Evolutionary conservation across 2,113 vertebrate species (phyloP).

Genomic region (Cryptotis parvus): DNA sequence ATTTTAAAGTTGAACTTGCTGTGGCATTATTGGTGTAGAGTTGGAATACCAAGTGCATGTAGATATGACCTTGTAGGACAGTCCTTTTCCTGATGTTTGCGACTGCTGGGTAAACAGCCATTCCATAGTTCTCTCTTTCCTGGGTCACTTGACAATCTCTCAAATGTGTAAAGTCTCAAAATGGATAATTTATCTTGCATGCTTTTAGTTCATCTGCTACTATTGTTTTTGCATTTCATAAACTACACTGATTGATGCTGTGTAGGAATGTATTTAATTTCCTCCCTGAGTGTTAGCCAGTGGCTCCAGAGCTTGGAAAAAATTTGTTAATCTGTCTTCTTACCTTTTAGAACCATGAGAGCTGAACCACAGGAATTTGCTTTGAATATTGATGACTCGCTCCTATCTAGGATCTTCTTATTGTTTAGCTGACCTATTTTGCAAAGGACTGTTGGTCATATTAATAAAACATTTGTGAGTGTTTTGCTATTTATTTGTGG

Average conservation of each 20-base stretch:
- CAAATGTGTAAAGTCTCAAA: too few relatives aligned
- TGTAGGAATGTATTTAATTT: slow-evolving; percentile 28
- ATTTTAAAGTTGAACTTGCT: background rate
- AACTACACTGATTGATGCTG: background rate
- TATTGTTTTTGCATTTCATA: slow-evolving; percentile 47
- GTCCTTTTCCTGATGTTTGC: background rate
- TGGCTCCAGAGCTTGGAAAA: background rate
- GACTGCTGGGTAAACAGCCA: background rate
- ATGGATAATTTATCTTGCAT: background rate
- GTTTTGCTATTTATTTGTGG: background rate
- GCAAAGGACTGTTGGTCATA: background rate
- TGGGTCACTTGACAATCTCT: background rate
- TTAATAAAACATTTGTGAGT: background rate
- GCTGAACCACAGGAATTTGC: background rate
- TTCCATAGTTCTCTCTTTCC: background rate
- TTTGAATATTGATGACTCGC: background rate
- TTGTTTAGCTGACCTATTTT: background rate
- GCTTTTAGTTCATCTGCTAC: background rate
- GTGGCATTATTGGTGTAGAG: background rate
- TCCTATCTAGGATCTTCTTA: background rate
- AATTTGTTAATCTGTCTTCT: slow-evolving; percentile 21
- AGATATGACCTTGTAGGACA: background rate
- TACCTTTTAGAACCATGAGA: background rate
- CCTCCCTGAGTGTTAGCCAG: background rate
- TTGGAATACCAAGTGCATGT: background rate